A percentile compares a stretch with the other conserved stretches of the same genome.
Conservation (phyloP, 2,113 vertebrate genomes). For the Microtus oregoni region DNA sequence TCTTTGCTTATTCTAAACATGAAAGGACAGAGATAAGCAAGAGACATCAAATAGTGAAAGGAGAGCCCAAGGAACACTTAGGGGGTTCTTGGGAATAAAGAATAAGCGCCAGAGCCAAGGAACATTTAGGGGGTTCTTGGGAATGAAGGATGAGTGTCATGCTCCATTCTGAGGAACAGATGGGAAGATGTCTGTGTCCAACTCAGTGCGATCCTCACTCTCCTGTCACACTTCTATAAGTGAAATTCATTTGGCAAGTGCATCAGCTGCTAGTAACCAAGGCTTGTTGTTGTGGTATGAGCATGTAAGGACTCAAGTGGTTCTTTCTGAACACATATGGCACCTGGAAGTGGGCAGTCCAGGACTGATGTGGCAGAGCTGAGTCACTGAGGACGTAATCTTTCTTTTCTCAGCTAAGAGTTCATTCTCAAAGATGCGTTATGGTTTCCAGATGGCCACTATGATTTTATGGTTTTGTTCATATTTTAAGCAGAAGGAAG, state of each 20-base stretch:
- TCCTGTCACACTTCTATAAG: background rate
- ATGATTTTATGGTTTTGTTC: background rate
- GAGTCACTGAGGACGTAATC: background rate
- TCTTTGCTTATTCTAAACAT: background rate
- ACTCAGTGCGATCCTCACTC: background rate
- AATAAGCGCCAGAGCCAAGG: background rate
- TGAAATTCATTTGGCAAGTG: background rate
- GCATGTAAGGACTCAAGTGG: background rate
- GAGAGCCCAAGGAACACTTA: background rate
- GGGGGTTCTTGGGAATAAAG: background rate
- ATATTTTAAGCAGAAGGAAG: conserved; percentile 7
- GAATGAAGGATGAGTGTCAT: background rate
- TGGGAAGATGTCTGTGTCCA: background rate
- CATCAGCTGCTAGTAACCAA: conserved; percentile 2
- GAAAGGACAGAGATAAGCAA: background rate
- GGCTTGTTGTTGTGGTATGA: background rate
- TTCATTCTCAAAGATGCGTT: conserved; percentile 3
- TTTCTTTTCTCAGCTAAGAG: background rate
- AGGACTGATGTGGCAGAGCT: background rate
- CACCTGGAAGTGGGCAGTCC: background rate
- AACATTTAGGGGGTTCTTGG: background rate
- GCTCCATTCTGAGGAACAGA: background rate
- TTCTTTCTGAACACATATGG: background rate
- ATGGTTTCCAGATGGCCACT: conserved; percentile 18
- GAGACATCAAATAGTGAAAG: background rate